Conservation (phyloP, 2,888 invertebrate species). For the Ophion ventricosus region DNA sequence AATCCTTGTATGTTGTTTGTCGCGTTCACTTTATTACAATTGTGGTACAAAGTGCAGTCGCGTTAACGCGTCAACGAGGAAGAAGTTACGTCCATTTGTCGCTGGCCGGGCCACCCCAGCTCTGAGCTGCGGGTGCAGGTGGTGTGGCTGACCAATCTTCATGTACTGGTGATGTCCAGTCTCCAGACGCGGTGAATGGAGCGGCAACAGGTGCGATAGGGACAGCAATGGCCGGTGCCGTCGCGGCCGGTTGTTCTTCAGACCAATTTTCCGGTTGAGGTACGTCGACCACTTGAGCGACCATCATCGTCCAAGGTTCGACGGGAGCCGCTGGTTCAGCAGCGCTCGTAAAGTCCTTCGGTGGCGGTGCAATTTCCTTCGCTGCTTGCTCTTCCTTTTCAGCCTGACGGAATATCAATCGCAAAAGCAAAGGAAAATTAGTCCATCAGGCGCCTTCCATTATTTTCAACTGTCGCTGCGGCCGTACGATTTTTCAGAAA, state of each 20-base stretch:
- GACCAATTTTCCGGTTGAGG: conserved; percentile 60
- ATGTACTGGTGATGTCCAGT: conserved; percentile 77
- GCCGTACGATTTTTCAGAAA: conserved; percentile 66
- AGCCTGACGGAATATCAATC: conserved; percentile 83
- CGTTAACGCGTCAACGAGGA: conserved; percentile 64
- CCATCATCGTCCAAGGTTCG: conserved; percentile 86
- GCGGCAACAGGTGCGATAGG: conserved; percentile 75
- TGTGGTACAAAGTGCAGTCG: conserved; percentile 71
- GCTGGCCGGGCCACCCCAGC: conserved; percentile 86
- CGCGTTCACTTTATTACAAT: conserved; percentile 72
- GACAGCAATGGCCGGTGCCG: conserved; percentile 75
- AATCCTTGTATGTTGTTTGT: conserved; percentile 15
- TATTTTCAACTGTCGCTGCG: background rate
- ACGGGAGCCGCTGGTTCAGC: conserved; percentile 75
- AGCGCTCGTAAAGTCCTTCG: conserved; percentile 83
- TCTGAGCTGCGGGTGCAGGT: conserved; percentile 82
- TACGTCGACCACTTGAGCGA: conserved; percentile 80
- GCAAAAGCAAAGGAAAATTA: background rate
- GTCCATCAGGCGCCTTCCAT: background rate
- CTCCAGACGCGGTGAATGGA: conserved; percentile 67
- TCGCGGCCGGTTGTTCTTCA: conserved; percentile 83
- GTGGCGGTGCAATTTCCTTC: conserved; percentile 88
- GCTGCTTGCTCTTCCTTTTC: conserved; percentile 97
- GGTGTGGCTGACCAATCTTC: conserved; percentile 85
- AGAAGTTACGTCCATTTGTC: conserved; percentile 81